These are phyloP conservation scores for Oriolus oriolus DNA, from an alignment of 2,113 vertebrate species.

Conservation along the genomic window DNA sequence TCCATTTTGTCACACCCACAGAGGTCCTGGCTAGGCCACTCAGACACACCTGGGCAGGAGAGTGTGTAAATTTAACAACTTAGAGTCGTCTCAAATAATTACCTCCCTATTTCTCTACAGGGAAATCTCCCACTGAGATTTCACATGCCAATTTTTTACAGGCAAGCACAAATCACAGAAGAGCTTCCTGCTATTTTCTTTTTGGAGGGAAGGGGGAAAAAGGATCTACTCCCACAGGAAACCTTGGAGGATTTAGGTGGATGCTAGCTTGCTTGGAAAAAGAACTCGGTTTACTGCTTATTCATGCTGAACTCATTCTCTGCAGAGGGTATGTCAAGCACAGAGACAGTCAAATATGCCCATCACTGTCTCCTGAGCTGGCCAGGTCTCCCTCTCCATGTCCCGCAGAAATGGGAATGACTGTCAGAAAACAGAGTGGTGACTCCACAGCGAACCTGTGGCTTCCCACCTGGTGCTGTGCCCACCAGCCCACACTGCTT, in stretches of 20 bases:
- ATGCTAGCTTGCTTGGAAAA: background rate
- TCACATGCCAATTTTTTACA: background rate
- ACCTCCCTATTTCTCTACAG: background rate
- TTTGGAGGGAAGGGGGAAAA: background rate
- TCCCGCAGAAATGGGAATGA: background rate
- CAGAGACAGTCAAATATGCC: background rate
- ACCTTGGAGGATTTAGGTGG: background rate
- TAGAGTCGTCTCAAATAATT: background rate
- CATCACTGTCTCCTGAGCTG: background rate
- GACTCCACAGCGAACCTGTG: fast-evolving
- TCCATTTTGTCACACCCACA: background rate
- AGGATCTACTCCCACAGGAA: background rate
- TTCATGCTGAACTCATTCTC: background rate
- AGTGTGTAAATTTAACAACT: background rate
- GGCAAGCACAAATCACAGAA: background rate
- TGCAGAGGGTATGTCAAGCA: background rate
- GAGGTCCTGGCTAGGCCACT: background rate
- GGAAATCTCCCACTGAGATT: background rate
- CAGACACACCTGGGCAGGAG: background rate
- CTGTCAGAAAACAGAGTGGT: background rate
- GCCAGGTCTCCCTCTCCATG: background rate
- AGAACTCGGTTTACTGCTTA: background rate
- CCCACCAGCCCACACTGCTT: background rate
- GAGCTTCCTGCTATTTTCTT: background rate
- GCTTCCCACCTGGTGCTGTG: background rate